phyloP scores from a whole-genome alignment of 2,888 invertebrate genomes.

The Bellardia bayeri region DNA sequence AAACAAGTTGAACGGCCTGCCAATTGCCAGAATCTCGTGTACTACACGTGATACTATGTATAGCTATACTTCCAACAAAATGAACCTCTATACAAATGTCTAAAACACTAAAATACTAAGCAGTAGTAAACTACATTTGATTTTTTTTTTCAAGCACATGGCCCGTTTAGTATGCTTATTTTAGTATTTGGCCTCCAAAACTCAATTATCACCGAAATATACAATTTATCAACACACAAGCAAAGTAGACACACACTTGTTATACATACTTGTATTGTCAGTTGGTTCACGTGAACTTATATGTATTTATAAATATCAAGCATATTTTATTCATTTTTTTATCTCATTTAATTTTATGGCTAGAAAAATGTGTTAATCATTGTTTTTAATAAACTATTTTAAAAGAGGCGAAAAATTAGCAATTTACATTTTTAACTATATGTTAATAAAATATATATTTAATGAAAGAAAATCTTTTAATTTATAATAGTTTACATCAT shows the following conservation, averaged over 20 bases:
- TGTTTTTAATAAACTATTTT: background rate
- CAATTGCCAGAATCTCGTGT: slow-evolving; percentile 49
- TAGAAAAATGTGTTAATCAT: background rate
- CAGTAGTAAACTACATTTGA: background rate
- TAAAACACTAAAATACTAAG: background rate
- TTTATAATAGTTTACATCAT: no score
- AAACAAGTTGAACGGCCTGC: background rate
- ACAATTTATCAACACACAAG: background rate
- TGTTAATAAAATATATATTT: background rate
- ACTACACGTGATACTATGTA: slow-evolving; percentile 54
- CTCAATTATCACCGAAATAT: slow-evolving; percentile 23
- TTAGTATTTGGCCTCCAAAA: slow-evolving; percentile 23
- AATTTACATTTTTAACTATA: background rate
- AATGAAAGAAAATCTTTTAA: no score
- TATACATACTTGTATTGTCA: background rate
- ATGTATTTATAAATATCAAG: background rate
- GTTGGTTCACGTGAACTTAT: slow-evolving; percentile 36
- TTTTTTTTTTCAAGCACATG: background rate
- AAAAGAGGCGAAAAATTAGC: background rate
- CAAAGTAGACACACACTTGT: background rate
- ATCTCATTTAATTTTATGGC: background rate
- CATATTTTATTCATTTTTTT: background rate
- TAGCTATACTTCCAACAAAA: background rate
- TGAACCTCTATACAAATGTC: no score
- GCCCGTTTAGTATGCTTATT: background rate